These are phyloP conservation scores for Platichthys stellatus DNA, from an alignment of 2,113 vertebrate species.

Conservation along the genomic window DNA sequence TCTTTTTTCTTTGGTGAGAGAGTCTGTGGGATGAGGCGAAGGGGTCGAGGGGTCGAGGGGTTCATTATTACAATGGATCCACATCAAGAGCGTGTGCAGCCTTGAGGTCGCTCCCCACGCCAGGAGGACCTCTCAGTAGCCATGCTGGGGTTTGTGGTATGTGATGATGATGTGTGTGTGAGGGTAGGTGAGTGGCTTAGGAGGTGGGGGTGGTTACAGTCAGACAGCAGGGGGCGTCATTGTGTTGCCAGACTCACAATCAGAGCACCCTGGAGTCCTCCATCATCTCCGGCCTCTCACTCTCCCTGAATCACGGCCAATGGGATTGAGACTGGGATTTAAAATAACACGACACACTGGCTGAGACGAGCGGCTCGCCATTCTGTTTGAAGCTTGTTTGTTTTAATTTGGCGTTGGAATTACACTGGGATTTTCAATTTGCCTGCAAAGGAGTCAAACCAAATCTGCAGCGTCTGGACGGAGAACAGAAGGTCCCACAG, in stretches of 20 bases:
- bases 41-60: constrained; percentile 55
- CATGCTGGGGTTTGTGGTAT: constrained; percentile 7
- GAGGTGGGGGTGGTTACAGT: not conserved
- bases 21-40: constrained; percentile 44
- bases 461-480: constrained; percentile 56
- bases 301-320: constrained; percentile 43
- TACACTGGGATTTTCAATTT: constrained; percentile 50
- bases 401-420: constrained; percentile 66
- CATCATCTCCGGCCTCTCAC: constrained; percentile 42
- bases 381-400: constrained; percentile 53
- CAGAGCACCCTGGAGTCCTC: constrained; percentile 24
- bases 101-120: constrained; percentile 36
- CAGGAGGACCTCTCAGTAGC: constrained; percentile 9
- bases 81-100: constrained; percentile 41
- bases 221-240: constrained; percentile 77
- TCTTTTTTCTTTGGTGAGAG: no score
- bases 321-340: constrained; percentile 40
- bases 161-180: constrained; percentile 7
- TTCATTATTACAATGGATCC: constrained; percentile 60
- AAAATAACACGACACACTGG: constrained; percentile 43
- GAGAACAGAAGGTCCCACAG: constrained; percentile 58
- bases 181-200: not conserved
- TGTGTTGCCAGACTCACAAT: constrained; percentile 57
- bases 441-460: constrained; percentile 39
- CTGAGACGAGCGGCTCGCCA: constrained; percentile 23